A percentile compares a stretch with the other conserved stretches of the same genome.
Evolutionary conservation across 2,113 vertebrate genomes (phyloP).

Genomic region (Crotalus viridis): DNA sequence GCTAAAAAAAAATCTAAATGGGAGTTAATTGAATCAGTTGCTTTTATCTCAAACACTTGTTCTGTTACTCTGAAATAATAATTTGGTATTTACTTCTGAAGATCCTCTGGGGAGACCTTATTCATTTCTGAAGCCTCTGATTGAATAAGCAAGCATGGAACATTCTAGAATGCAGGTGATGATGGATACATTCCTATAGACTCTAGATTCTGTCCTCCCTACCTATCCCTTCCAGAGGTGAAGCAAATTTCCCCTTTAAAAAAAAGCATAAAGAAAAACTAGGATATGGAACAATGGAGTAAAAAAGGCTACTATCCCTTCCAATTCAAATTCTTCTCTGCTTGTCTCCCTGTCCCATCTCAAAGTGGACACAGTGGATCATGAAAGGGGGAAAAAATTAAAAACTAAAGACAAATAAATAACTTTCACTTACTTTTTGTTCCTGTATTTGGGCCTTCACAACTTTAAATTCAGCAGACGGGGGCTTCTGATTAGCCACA

Average conservation of each 20-base stretch:
- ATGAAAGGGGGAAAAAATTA: background rate
- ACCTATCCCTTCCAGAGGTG: background rate
- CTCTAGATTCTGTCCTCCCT: background rate
- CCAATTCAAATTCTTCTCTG: too few species aligned
- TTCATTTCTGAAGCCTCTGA: background rate
- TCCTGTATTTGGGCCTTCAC: constrained; percentile 98
- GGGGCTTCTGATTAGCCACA: constrained; percentile 91
- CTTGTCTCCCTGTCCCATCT: background rate
- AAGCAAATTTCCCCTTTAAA: background rate
- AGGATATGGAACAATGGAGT: background rate
- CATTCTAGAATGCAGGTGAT: background rate
- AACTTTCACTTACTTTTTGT: constrained; percentile 82
- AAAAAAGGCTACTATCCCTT: background rate
- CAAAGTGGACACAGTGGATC: background rate
- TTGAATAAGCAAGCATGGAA: background rate
- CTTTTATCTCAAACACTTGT: background rate
- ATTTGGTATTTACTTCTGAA: background rate
- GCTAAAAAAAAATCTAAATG: background rate
- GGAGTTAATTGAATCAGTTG: background rate
- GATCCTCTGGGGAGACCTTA: background rate
- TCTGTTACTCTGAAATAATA: background rate
- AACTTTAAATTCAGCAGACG: constrained; percentile 96
- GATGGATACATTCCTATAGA: background rate
- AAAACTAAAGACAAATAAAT: background rate
- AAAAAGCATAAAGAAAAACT: background rate